phyloP scores from a whole-genome alignment of 1,140 invertebrate species.

The Drosophila arizonae region DNA sequence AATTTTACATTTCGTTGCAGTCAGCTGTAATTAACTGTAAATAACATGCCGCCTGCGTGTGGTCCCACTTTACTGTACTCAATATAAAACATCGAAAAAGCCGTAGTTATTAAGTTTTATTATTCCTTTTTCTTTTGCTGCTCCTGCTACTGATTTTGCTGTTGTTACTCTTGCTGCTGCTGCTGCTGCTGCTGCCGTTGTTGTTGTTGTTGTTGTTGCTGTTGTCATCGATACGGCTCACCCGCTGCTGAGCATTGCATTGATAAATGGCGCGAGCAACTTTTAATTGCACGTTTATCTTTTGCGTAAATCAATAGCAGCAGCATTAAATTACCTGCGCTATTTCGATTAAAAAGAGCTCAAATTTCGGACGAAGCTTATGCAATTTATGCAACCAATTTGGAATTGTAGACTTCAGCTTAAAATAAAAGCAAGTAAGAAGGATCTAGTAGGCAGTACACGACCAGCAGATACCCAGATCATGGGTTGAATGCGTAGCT shows the following conservation, averaged over 20 bases:
- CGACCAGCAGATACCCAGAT: background rate
- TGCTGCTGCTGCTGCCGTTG: background rate
- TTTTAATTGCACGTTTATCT: slow-evolving; percentile 52
- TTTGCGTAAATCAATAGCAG: slow-evolving; percentile 38
- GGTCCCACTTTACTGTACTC: slow-evolving; percentile 41
- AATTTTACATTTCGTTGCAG: slow-evolving; percentile 64
- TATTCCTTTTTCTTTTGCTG: slow-evolving; percentile 16
- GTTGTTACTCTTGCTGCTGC: slow-evolving; percentile 22
- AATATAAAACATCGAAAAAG: slow-evolving; percentile 55
- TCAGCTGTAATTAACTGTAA: slow-evolving; percentile 75
- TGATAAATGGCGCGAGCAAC: slow-evolving; percentile 60
- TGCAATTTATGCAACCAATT: background rate
- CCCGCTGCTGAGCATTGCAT: slow-evolving; percentile 43
- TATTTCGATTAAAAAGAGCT: slow-evolving; percentile 9
- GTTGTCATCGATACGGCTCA: slow-evolving; percentile 57
- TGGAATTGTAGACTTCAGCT: background rate
- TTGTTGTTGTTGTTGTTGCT: slow-evolving; percentile 31
- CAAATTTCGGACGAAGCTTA: background rate
- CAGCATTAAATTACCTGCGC: slow-evolving; percentile 5
- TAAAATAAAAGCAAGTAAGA: too few relatives aligned
- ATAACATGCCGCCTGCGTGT: slow-evolving; percentile 71
- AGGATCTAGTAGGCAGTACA: too few relatives aligned
- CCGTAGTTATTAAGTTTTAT: slow-evolving; percentile 44
- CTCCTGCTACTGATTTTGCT: background rate
- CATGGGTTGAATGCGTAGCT: too few relatives aligned